Conservation (phyloP, 2,888 invertebrate species). For the Baccha elongata region DNA sequence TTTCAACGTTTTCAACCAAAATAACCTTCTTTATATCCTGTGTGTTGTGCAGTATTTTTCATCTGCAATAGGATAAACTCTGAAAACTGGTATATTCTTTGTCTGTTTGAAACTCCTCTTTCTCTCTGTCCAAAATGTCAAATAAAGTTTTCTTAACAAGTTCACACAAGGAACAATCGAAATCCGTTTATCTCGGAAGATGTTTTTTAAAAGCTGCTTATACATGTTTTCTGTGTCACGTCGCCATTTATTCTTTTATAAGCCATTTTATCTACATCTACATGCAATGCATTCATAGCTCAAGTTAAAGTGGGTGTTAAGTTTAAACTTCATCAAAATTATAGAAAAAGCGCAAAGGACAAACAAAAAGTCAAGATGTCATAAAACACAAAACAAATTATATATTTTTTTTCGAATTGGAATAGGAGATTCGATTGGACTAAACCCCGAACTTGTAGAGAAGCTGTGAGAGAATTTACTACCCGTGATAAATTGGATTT, state of each 20-base stretch:
- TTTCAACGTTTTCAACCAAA: constrained; percentile 8
- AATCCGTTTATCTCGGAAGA: constrained; percentile 57
- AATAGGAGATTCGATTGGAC: neutral
- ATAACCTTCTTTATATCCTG: neutral
- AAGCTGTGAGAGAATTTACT: constrained; percentile 32
- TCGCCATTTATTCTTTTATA: constrained; percentile 27
- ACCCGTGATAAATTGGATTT: constrained; percentile 70
- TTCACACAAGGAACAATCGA: constrained; percentile 52
- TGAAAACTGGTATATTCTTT: neutral
- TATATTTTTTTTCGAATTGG: constrained; percentile 31
- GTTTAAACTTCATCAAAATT: constrained; percentile 61
- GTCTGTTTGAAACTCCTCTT: neutral
- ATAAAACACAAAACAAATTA: constrained; percentile 71
- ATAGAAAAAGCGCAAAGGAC: no score
- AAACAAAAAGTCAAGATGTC: constrained; percentile 53
- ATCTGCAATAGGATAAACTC: neutral
- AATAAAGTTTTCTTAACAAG: constrained; percentile 41
- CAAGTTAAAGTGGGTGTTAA: constrained; percentile 47
- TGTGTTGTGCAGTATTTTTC: constrained; percentile 59
- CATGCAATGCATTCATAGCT: constrained; percentile 35
- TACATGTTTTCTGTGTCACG: constrained; percentile 46
- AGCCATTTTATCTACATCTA: constrained; percentile 58
- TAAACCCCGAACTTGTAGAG: neutral
- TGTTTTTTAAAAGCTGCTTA: constrained; percentile 21
- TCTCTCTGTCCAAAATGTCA: constrained; percentile 2